Conservation (phyloP, 53 echinoderm and acorn worm genomes). For the Paracentrotus lividus region DNA sequence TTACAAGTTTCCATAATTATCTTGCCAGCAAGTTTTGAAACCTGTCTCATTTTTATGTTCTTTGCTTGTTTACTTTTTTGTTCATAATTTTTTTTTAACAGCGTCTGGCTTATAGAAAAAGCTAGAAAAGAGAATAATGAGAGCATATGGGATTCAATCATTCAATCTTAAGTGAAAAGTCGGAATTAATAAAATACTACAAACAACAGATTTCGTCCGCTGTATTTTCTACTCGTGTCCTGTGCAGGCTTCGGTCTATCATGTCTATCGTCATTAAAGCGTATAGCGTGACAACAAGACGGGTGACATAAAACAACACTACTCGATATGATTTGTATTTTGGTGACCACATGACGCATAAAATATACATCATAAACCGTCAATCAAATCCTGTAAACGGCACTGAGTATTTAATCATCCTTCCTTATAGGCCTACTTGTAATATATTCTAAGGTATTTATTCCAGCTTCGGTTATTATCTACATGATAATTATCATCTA, state of each 20-base stretch:
- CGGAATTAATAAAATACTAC: not conserved
- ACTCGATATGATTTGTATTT: not conserved
- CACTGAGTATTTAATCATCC: too few relatives aligned
- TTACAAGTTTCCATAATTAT: not conserved
- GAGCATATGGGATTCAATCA: not conserved
- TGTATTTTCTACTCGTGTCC: not conserved
- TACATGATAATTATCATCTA: too few relatives aligned
- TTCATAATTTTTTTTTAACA: too few relatives aligned
- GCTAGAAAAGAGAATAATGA: not conserved
- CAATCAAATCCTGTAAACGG: not conserved
- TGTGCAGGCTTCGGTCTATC: not conserved
- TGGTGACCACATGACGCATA: not conserved
- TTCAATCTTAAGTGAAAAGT: not conserved
- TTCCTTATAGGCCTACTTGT: too few relatives aligned
- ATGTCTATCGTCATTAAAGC: constrained; percentile 9
- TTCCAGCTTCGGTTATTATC: too few relatives aligned
- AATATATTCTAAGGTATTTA: too few relatives aligned
- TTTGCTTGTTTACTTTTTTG: too few relatives aligned
- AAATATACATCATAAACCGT: not conserved
- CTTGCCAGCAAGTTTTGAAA: not conserved
- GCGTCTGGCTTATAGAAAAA: not conserved
- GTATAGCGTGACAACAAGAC: not conserved
- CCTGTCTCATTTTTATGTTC: too few relatives aligned
- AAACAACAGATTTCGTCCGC: not conserved
- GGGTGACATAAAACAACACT: constrained; percentile 19